Evolutionary conservation across 2,113 vertebrate genomes (phyloP).

Genomic region (Semnornis frantzii): DNA sequence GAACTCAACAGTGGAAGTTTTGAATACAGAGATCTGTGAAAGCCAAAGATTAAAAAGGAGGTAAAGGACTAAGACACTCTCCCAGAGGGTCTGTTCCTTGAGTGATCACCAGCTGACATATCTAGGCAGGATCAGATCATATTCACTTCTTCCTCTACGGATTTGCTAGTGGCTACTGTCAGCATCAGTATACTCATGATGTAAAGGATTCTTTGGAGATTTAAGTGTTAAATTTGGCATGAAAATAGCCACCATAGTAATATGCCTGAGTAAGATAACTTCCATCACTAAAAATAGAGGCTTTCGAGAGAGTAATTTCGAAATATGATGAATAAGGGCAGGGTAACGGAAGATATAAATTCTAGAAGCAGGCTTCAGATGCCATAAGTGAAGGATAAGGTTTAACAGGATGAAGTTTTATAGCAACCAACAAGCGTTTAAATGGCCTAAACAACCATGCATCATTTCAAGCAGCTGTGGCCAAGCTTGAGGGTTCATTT

Average conservation of each 20-base stretch:
- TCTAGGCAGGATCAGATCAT: neutral
- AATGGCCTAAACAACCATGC: neutral
- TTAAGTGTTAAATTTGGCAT: neutral
- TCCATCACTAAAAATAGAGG: neutral
- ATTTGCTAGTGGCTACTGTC: neutral
- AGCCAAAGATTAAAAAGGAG: neutral
- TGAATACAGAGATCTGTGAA: neutral
- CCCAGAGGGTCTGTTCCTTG: neutral
- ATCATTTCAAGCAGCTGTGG: neutral
- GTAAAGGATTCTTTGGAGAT: neutral
- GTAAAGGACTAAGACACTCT: neutral
- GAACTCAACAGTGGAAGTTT: neutral
- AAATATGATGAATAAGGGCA: neutral
- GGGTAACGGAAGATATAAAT: conserved; percentile 6
- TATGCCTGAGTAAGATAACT: neutral
- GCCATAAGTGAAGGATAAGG: neutral
- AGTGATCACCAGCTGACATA: neutral
- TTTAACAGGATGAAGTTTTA: conserved; percentile 28
- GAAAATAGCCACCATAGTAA: neutral
- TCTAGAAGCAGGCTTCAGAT: neutral
- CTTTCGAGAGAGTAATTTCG: neutral
- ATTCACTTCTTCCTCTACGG: neutral
- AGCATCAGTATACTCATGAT: neutral
- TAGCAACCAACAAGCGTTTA: neutral
- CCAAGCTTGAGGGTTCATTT: neutral